Evolutionary conservation across 2,888 invertebrate genomes (phyloP), one percentile per base, ranked within the genome.

Genomic region (Aspidiotus destructor): DNA sequence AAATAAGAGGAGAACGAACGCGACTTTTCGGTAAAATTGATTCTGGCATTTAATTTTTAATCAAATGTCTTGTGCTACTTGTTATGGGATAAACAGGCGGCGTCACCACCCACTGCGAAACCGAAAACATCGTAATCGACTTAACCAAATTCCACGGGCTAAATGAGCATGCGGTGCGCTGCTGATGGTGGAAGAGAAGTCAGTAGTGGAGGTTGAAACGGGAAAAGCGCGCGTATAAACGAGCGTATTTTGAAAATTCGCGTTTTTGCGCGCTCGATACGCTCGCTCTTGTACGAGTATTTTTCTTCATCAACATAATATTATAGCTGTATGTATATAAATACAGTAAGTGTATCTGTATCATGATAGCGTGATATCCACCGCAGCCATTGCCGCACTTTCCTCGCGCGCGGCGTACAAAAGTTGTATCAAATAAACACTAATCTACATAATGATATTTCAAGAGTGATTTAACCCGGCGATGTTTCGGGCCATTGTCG

Each of bases 381-480:
- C 17, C 16, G n/a, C 55, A 11, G 55, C 55, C 55, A 10, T n/a
- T 16, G 17, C 55, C 16, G 55, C 55, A 15, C 55, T 16, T 13
- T 11, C 5, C 16, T 55, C 55, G 52, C 57, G 54, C 41, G 13
- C 44, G 41, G 41, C 64, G 53, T 54, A 63, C n/a, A 58, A 65
- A 42, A 44, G 57, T 57, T 57, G 57, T 28, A 44, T 65, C 28
- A 41, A 41, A 65, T 65, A 65, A 65, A 65, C 65, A 65, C 65
- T 65, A 65, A 65, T 65, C 65, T 65, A 65, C 65, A 65, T 65
- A 65, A 65, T 65, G 65, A 65, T 57, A 65, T 65, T 65, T 65
- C 65, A 60, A 65, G 58, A 65, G 65, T 65, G 65, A 65, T 65
- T 65, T 65, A 65, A 65, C 57, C 58, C 65, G 58, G 15, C 63